Conservation (phyloP, 2,797 vertebrate species). For the Astyanax mexicanus region DNA sequence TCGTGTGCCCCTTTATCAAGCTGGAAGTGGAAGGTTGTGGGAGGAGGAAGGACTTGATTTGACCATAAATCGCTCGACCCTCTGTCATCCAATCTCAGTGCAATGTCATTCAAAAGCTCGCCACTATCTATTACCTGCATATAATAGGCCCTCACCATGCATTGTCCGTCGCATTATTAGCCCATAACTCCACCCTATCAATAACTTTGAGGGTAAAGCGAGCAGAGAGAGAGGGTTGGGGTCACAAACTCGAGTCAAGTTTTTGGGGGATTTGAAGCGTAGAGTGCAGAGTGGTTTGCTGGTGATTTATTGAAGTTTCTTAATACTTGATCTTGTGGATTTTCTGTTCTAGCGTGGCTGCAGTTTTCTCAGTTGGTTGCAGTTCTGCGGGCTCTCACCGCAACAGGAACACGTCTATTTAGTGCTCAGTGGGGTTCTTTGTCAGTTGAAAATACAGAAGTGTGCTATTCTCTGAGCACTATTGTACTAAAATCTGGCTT, state of each 20-base stretch:
- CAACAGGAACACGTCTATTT: neutral
- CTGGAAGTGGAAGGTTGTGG: slow-evolving; percentile 73
- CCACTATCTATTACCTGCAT: slow-evolving; percentile 80
- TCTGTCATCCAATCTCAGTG: slow-evolving; percentile 81
- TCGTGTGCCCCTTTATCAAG: slow-evolving; percentile 79
- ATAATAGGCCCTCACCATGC: slow-evolving; percentile 82
- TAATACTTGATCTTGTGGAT: slow-evolving; percentile 8
- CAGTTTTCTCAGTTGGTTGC: neutral
- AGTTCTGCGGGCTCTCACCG: neutral
- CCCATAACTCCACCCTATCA: slow-evolving; percentile 84
- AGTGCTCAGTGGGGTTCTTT: neutral
- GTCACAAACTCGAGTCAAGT: slow-evolving; percentile 66
- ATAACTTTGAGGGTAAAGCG: slow-evolving; percentile 77
- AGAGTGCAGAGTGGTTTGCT: slow-evolving; percentile 5
- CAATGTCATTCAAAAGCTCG: slow-evolving; percentile 83
- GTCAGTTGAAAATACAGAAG: neutral
- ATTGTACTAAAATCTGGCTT: neutral
- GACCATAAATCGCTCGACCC: slow-evolving; percentile 79
- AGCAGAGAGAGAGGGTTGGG: slow-evolving; percentile 56
- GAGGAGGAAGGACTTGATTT: slow-evolving; percentile 64
- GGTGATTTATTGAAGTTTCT: slow-evolving; percentile 27
- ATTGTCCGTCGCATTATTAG: slow-evolving; percentile 83
- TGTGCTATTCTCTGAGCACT: neutral
- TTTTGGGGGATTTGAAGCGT: slow-evolving; percentile 41
- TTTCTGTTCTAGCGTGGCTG: neutral